Evolutionary conservation across 2,113 vertebrate species (phyloP), one percentile per base, ranked within the genome.

Genomic region (Spheniscus mendiculus): DNA sequence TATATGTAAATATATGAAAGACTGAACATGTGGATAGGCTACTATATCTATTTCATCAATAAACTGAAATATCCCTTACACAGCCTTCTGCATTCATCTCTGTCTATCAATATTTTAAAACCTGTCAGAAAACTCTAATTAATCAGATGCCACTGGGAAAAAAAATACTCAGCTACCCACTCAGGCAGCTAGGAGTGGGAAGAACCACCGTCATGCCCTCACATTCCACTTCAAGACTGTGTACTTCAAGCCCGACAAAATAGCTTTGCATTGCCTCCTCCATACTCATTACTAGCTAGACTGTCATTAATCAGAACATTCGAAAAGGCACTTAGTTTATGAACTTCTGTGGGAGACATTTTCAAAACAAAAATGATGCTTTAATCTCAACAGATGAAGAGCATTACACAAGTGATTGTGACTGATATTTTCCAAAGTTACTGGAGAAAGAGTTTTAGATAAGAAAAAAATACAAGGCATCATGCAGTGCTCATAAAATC

Each of bases 331-430:
- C 36, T 65, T 89, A 85, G 93, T 83, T 96, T 78, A 91, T 73
- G 49, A 95, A 72, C 77, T 90, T 91, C 77, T 79, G 83, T 85
- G 65, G 65, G 65, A 96, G 58, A 73, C 56, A 82, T 76, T 96
- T 89, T 91, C 93, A 97, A 96, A 96, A 94, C 81, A 97, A 91
- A 95, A 96, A 89, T 44, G 36, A 72, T 82, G 21, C 49, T 90
- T 94, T 62, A 79, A 83, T 89, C 42, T 83, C 62, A 89, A 62
- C 49, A 87, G 83, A 70, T 0, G 12, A 93, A 71, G 34, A 92
- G 27, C 52, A 80, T 50, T 70, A 70, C 61, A 80, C 19, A 84
- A 63, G 55, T 49, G 45, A 80, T n/a, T 90, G 17, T 53, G 34
- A 82, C 34, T 77, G 49, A 23, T 79, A 89, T 42, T 86, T 95